Base-by-base conservation (phyloP, 1,140 invertebrate genomes). In the Zaprionus gabonicus region DNA sequence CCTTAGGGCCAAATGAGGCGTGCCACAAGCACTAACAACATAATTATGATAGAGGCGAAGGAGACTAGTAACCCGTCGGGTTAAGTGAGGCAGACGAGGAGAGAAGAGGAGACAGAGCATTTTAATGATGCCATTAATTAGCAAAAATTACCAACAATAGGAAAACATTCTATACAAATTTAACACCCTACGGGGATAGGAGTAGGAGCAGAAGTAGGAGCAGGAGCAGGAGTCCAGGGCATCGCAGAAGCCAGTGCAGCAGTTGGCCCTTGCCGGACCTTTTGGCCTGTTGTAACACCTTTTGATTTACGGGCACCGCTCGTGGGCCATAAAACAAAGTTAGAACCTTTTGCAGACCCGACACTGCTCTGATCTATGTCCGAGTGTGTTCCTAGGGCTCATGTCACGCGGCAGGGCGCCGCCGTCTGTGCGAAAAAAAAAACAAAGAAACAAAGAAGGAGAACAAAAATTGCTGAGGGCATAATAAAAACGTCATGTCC, bases 401-500 rank as follows among this genome's bases (percentile, higher is more conserved):
- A 77, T 82, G 80, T 76, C 73, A 74, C 84, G 53, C 84, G 71
- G 59, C 84, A 84, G 84, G 84, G 84, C 84, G 84, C 84, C 84
- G 84, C 85, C 84, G 83, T 67, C 69, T 70, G 71, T 69, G 56
- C 55, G 25, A 44, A 36, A 46, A 46, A 46, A 46, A 6, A 17
- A 46, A 6, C 20, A 46, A 15, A 46, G 9, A 46, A 20, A 20
- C n/a, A 25, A 36, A 23, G 17, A 60, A 41, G 15, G 38, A 25
- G n/a, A 25, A 28, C 7, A 38, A 67, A 27, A 51, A 67, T 72
- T 67, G 81, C 57, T 69, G 56, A 58, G 34, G 69, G 76, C 82
- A 84, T 87, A 87, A 88, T 87, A 87, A 88, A 88, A 88, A 88
- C 69, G 84, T 88, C 84, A 88, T 81, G 84, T 88, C 84, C 84